Evolutionary conservation across 2,888 invertebrate genomes (phyloP), one percentile per base, ranked within the genome.

Genomic region (Sialis lutaria): DNA sequence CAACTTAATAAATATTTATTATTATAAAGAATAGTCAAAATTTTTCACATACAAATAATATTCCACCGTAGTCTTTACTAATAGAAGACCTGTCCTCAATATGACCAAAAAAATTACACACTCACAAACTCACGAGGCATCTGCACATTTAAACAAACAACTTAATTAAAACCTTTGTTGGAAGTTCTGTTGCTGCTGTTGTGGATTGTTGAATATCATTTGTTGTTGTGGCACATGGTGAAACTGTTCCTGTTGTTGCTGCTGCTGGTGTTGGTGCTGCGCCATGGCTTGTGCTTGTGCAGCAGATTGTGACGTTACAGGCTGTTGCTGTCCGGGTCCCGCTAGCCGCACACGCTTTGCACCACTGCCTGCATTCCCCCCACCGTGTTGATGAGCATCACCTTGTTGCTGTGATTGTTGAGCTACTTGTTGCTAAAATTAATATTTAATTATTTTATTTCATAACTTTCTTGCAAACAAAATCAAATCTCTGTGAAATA

Each of bases 191-290:
- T 80, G 80, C 58, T 75, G 74, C 53, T 79, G 73, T 53, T 73
- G 70, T 54, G 70, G 69, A 43, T 72, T 73, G 40, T 75, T 78
- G 59, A 79, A 78, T 77, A 81, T 79, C 73, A 80, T 80, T 59
- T 79, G 79, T 58, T 80, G 79, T 58, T 77, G 77, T 56, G 71
- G 72, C 54, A 72, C 72, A 32, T 57, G 57, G 22, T 60, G 60
- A 42, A 56, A 56, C 6, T 60, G 58, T 44, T 57, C 63, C 43
- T 56, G 58, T 49, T 9, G 70, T 51, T 68, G 68, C 0, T 49
- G 55, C 56, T 12, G 54, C 60, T 40, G 40, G 54, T 55, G 45
- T 65, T 64, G 8, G 60, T 57, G 48, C 60, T 60, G 45, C 4
- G 59, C 59, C 12, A 60, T 58, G 37, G 54, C 55, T 2, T n/a